phyloP scores from a whole-genome alignment of 2,113 vertebrate genomes.

The human region DNA sequence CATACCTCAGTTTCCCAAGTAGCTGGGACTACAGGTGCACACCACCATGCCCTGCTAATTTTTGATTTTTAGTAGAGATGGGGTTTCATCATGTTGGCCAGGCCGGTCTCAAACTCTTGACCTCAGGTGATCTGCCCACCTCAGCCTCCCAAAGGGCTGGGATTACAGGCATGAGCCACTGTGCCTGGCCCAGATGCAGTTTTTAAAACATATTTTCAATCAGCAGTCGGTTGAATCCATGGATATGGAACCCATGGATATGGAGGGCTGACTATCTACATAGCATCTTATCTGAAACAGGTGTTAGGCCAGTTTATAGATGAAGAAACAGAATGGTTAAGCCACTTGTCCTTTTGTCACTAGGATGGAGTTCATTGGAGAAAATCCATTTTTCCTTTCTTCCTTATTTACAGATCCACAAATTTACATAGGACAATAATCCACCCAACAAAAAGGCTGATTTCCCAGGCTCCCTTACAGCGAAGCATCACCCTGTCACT shows the following conservation, averaged over 20 bases:
- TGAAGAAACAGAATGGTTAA: neutral
- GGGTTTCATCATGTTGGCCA: too few relatives aligned
- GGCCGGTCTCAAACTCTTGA: too few relatives aligned
- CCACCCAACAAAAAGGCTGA: neutral
- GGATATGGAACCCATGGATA: neutral
- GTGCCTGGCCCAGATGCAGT: too few relatives aligned
- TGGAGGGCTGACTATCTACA: neutral
- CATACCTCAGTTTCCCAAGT: too few relatives aligned
- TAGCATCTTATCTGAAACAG: neutral
- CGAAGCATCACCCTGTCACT: rapidly evolving
- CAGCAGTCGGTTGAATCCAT: neutral
- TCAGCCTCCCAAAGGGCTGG: too few relatives aligned
- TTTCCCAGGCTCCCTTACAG: neutral
- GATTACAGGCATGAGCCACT: too few relatives aligned
- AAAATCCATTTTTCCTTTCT: neutral
- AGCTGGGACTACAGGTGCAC: too few relatives aligned
- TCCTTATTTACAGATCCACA: neutral
- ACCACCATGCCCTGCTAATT: too few relatives aligned
- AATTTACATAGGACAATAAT: rapidly evolving
- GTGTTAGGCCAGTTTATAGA: neutral
- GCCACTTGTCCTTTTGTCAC: rapidly evolving
- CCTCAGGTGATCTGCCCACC: too few relatives aligned
- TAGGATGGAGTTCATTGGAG: too few relatives aligned
- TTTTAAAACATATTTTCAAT: neutral
- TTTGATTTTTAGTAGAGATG: too few relatives aligned